Percentiles rank a stretch among this genome's conserved stretches.
These are phyloP conservation scores for Leptatherina wallacei DNA, from an alignment of 2,797 vertebrate genomes.

Conservation along the genomic window DNA sequence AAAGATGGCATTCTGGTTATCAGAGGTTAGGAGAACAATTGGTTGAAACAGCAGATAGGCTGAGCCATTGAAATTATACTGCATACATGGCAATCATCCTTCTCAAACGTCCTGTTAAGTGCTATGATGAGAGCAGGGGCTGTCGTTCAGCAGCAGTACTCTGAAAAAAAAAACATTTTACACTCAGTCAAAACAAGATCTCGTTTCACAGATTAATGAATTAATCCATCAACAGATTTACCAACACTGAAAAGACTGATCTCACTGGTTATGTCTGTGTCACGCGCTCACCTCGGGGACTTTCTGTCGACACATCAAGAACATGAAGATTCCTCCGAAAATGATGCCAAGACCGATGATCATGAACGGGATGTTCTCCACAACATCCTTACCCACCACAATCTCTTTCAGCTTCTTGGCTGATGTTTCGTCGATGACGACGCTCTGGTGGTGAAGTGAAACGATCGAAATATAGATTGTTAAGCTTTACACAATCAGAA, in stretches of 20 bases:
- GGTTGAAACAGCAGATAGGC: not conserved
- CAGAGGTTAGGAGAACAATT: constrained; percentile 12
- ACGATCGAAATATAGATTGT: no score
- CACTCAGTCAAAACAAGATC: no score
- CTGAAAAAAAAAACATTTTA: constrained; percentile 55
- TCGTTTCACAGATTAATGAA: not conserved
- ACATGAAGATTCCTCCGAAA: constrained; percentile 86
- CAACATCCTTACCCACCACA: constrained; percentile 75
- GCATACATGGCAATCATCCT: not conserved
- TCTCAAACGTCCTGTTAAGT: not conserved
- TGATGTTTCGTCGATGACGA: constrained; percentile 88
- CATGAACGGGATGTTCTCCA: constrained; percentile 91
- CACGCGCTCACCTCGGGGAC: constrained; percentile 74
- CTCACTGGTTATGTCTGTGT: no score
- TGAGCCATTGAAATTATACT: constrained; percentile 9
- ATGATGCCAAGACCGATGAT: constrained; percentile 89
- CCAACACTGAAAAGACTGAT: not conserved
- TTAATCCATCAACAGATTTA: not conserved
- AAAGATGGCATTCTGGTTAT: constrained; percentile 1
- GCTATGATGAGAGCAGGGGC: constrained; percentile 79
- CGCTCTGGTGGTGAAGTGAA: constrained; percentile 80
- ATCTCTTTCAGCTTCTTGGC: constrained; percentile 79
- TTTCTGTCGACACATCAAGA: constrained; percentile 85
- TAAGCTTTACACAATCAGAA: no score
- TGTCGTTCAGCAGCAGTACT: constrained; percentile 75